Base-by-base conservation (phyloP, 2,888 invertebrate genomes). In the Chrysolina oricalcia region DNA sequence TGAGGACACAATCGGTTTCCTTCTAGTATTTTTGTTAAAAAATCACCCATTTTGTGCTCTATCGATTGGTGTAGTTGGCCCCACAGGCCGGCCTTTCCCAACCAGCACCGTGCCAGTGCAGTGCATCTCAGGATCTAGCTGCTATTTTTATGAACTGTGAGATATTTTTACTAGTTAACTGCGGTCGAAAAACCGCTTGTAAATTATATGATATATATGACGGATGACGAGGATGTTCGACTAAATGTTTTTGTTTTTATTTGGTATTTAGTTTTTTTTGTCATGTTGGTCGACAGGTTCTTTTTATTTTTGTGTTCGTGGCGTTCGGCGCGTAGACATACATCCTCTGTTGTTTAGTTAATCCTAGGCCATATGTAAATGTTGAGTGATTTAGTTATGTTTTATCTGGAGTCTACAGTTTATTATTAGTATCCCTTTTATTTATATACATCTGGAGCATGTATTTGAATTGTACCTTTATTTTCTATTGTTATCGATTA, bases 401-500 rank as follows among this genome's bases (percentile, higher is more conserved):
- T 87, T 85, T 84, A 85, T 83, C 85, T 84, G 83, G 83, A 87
- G 85, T 86, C 83, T 86, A 85, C 82, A 83, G 84, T 85, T 86
- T 84, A 84, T 85, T 84, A 84, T 85, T 83, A 83, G 73, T 76
- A 83, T 86, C 85, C 82, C 84, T 84, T 85, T 86, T 82, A 85
- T 86, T 86, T 86, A 86, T 84, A 87, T 85, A 82, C 80, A 82
- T 80, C 81, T 77, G 79, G 86, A 86, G 87, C 86, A 86, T 88
- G 87, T 87, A 87, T 85, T 86, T 86, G 87, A 87, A 88, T 87
- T 88, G 88, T 88, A 88, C 87, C 87, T 88, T 88, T 87, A 88
- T 88, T 88, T 88, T 88, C 88, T 87, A 88, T 88, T 88, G 87
- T 88, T 87, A 87, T 88, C 88, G 87, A 88, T 88, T 88, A 88